phyloP scores from a whole-genome alignment of 1,140 invertebrate species.

The Thrips palmi region DNA sequence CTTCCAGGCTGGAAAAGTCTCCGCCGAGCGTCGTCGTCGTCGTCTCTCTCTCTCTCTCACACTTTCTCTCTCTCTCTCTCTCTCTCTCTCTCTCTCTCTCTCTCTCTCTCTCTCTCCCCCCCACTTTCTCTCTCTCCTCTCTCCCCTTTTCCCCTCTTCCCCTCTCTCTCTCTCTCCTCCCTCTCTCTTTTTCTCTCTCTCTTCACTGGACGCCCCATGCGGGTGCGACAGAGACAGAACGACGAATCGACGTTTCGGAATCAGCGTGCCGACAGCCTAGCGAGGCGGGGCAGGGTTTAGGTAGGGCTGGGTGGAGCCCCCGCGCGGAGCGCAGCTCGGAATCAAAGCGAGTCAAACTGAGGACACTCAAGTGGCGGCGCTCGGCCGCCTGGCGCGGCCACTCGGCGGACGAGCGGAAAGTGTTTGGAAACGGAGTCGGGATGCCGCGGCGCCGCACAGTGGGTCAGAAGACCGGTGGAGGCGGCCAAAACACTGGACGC shows the following conservation, averaged over 20 bases:
- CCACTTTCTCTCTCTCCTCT: not conserved
- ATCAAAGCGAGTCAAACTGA: conserved; percentile 6
- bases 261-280: conserved; percentile 1
- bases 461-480: too few relatives aligned
- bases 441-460: too few relatives aligned
- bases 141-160: not conserved
- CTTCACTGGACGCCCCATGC: not conserved
- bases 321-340: not conserved
- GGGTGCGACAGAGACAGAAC: not conserved
- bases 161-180: not conserved
- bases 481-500: too few relatives aligned
- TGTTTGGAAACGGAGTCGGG: too few relatives aligned
- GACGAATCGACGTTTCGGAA: not conserved
- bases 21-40: too few relatives aligned
- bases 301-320: not conserved
- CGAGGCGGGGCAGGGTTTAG: conserved; percentile 1
- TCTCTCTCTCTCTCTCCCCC: not conserved
- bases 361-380: not conserved
- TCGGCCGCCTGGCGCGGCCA: not conserved
- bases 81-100: not conserved
- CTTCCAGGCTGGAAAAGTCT: too few relatives aligned
- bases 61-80: not conserved
- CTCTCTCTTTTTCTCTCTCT: not conserved
- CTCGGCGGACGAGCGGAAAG: too few relatives aligned
- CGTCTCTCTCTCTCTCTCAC: conserved; percentile 7